phyloP scores from a whole-genome alignment of 2,797 vertebrate species.

The Hippocampus kuda region DNA sequence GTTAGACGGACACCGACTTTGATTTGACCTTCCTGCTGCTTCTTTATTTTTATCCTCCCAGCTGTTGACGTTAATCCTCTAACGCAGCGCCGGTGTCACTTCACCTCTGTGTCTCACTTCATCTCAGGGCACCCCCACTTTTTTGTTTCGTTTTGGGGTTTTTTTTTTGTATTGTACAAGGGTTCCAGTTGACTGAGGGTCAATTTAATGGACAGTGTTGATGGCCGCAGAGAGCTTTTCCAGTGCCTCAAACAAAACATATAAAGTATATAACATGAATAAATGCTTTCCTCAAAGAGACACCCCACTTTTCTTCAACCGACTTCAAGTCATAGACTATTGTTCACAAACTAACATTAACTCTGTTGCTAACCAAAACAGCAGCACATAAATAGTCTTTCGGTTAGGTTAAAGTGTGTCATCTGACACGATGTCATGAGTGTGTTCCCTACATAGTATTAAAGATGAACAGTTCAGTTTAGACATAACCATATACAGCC shows the following conservation, averaged over 20 bases:
- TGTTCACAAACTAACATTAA: neutral
- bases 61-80: slow-evolving; percentile 36
- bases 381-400: neutral
- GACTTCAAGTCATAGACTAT: neutral
- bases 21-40: slow-evolving; percentile 14
- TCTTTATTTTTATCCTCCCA: slow-evolving; percentile 35
- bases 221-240: neutral
- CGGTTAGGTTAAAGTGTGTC: no score
- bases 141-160: slow-evolving; percentile 3
- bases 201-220: neutral
- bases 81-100: neutral
- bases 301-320: no score
- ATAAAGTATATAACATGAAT: neutral
- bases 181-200: neutral
- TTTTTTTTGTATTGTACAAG: slow-evolving; percentile 14
- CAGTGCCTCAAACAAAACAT: neutral
- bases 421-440: no score
- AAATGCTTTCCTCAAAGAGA: neutral
- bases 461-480: no score
- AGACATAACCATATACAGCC: no score
- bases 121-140: neutral
- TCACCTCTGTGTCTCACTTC: slow-evolving; percentile 13
- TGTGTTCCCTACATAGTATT: no score
- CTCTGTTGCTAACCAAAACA: neutral
- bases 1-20: slow-evolving; percentile 18